These are phyloP conservation scores for Labeo calbasu DNA, from an alignment of 2,797 vertebrate species.

Conservation along the genomic window DNA sequence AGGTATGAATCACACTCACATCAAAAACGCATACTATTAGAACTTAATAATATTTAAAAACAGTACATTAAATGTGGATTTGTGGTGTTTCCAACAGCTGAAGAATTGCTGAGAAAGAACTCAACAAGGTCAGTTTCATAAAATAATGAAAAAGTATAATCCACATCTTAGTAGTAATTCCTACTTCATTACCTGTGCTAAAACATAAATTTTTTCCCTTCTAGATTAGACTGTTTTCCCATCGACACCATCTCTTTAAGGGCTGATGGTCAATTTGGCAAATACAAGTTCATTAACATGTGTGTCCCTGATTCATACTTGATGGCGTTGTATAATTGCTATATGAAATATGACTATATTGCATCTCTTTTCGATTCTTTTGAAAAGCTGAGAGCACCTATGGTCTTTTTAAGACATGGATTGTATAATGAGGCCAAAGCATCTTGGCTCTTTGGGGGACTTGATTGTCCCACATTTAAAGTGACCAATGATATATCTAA, in stretches of 20 bases:
- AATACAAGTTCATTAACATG: not conserved
- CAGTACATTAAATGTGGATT: not conserved
- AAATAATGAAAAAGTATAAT: not conserved
- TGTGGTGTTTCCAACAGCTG: not conserved
- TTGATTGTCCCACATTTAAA: not conserved
- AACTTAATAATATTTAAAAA: not conserved
- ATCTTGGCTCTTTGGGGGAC: not conserved
- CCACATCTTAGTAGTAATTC: not conserved
- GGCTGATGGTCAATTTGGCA: constrained; percentile 2
- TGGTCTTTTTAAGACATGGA: not conserved
- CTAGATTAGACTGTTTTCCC: not conserved
- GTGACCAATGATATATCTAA: not conserved
- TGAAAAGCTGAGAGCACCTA: not conserved
- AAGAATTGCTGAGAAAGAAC: not conserved
- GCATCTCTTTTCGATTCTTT: not conserved
- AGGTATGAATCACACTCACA: not conserved
- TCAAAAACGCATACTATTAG: not conserved
- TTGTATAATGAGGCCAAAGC: constrained; percentile 18
- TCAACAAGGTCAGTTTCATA: not conserved
- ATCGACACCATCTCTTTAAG: not conserved
- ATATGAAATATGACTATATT: not conserved
- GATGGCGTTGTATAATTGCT: not conserved
- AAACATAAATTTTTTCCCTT: not conserved
- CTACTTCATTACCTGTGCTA: not conserved
- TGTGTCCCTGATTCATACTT: not conserved